Base-by-base conservation (phyloP, 1,140 invertebrate genomes). In the Sitophilus oryzae region DNA sequence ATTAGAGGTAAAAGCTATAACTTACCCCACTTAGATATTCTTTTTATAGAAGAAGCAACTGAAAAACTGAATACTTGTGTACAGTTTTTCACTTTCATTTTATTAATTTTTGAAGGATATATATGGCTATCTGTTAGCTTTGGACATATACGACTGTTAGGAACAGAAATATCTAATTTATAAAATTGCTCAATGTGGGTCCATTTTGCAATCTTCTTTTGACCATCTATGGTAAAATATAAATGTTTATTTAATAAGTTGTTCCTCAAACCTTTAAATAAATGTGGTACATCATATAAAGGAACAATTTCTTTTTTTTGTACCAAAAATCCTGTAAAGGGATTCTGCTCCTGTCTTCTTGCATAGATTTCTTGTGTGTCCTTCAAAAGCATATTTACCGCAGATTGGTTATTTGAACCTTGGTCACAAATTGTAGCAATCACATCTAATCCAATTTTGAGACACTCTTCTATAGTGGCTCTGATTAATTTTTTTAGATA, bases 181-280 rank as follows among this genome's bases (percentile, higher is more conserved):
- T 60, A 57, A 41, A 60, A 48, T 25, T 48, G 35, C 30, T 47
- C 51, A n/a, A 62, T 36, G 10, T 62, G 25, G 22, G 51, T 34
- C 63, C 64, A 65, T 52, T 63, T 61, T 22, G 62, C 63, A 16
- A 40, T 50, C 37, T 43, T 54, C n/a, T 35, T 37, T 34, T 34
- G 50, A 8, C 34, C 46, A 40, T 66, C 30, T 20, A 34, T 15
- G 3, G 6, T 34, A 43, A 52, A 65, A 50, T 57, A 48, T 46
- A 68, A 42, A 52, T 68, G 35, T 55, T 70, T 65, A 4, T 43
- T 66, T 14, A 67, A 36, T 30, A 70, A 58, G 60, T 68, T 69
- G 53, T 71, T 68, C 18, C 66, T 22, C 6, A 69, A 52, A 3
- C 67, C 60, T 56, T 69, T 70, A 18, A 71, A 57, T 11, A 72